These are phyloP conservation scores for Cassiopea andromeda DNA, from an alignment of 30 jellyfish, hydroid and myxozoan species.

Conservation along the genomic window DNA sequence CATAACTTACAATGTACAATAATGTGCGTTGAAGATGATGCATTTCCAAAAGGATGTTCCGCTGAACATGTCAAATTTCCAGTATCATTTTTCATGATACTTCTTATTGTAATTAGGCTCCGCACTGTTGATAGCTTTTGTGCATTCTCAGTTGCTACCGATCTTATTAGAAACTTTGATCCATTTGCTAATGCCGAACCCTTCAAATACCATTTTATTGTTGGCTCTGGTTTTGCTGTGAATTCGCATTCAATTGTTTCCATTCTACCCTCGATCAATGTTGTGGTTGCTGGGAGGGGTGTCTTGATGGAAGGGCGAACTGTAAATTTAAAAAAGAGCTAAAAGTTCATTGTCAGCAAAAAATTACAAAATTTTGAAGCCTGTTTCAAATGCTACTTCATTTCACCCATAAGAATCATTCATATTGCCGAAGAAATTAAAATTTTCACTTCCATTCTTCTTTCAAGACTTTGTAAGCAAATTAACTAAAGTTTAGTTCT, in stretches of 20 bases:
- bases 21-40: neutral
- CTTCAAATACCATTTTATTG: conserved; percentile 22
- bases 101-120: neutral
- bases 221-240: conserved; percentile 32
- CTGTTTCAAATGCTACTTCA: neutral
- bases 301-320: conserved; percentile 11
- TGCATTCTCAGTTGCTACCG: neutral
- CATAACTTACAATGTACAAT: neutral
- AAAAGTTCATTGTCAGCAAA: neutral
- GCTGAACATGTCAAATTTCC: neutral
- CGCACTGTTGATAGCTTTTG: neutral
- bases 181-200: neutral
- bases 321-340: neutral
- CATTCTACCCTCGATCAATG: neutral
- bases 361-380: neutral
- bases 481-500: no score
- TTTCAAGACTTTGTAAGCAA: no score
- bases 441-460: no score
- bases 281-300: neutral
- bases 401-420: neutral
- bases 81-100: neutral
- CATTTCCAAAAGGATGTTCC: neutral
- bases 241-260: conserved; percentile 1
- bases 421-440: no score
- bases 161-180: neutral